phyloP scores from a whole-genome alignment of 2,888 invertebrate species.

The Lasioglossum calceatum region DNA sequence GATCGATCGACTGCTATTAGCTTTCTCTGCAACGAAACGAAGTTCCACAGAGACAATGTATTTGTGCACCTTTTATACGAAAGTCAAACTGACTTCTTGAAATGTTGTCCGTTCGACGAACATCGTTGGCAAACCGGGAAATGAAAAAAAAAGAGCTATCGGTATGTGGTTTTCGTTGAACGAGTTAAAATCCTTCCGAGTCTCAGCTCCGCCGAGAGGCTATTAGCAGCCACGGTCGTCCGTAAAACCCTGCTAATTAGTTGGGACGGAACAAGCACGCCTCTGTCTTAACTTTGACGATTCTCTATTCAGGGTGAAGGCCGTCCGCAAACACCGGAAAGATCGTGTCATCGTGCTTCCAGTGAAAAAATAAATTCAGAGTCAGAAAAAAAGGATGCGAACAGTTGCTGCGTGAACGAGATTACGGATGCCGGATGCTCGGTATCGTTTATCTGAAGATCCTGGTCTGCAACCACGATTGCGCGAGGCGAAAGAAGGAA shows the following conservation, averaged over 20 bases:
- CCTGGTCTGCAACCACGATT: constrained; percentile 1
- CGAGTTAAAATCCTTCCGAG: constrained; percentile 2
- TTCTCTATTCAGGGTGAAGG: constrained; percentile 51
- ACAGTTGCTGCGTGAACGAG: not conserved
- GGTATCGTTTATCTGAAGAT: constrained; percentile 53
- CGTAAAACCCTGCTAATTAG: constrained; percentile 45
- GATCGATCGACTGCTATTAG: not conserved
- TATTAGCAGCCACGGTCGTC: constrained; percentile 10
- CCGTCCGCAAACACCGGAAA: not conserved
- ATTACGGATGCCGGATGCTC: not conserved
- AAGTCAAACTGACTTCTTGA: too few species aligned
- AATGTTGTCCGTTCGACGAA: not conserved
- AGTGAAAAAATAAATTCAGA: not conserved
- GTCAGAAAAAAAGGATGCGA: not conserved
- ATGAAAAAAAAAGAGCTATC: not conserved
- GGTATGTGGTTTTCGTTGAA: not conserved
- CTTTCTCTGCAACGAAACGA: not conserved
- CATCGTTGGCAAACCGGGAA: not conserved
- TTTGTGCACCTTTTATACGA: too few species aligned
- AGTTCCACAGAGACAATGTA: too few species aligned
- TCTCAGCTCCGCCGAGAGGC: not conserved
- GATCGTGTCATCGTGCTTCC: constrained; percentile 16
- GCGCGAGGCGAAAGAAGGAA: not conserved
- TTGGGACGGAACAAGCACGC: constrained; percentile 16
- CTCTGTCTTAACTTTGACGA: constrained; percentile 32